Conservation (phyloP, 2,888 invertebrate species). For the Drosophila prolongata region DNA sequence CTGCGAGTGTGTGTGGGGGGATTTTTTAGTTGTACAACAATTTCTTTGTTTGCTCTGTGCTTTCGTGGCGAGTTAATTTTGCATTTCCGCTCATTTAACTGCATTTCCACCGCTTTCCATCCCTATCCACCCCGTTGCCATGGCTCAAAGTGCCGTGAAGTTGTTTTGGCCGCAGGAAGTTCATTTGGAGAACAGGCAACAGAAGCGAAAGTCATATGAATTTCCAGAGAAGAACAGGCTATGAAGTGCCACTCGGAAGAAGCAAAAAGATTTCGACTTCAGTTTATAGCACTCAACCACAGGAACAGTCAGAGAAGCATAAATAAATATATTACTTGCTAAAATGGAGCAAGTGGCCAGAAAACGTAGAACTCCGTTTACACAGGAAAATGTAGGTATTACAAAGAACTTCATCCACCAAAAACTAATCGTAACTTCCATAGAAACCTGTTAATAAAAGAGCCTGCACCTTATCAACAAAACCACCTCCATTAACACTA, state of each 20-base stretch:
- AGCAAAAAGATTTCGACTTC: not conserved
- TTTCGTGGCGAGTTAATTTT: constrained; percentile 79
- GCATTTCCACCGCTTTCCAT: constrained; percentile 45
- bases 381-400: not conserved
- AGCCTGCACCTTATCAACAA: not conserved
- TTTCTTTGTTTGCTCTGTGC: constrained; percentile 76
- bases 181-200: constrained; percentile 59
- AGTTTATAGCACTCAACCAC: not conserved
- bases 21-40: constrained; percentile 66
- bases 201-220: constrained; percentile 51
- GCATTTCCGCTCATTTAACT: constrained; percentile 80
- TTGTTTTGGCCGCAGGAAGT: constrained; percentile 73
- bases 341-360: not conserved
- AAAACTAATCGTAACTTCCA: not conserved
- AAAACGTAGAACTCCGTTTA: not conserved
- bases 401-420: not conserved
- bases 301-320: not conserved
- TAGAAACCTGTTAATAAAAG: not conserved
- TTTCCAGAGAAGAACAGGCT: constrained; percentile 14
- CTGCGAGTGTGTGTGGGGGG: constrained; percentile 26
- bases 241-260: constrained; percentile 14
- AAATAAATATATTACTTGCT: not conserved
- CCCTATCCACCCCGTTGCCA: constrained; percentile 35
- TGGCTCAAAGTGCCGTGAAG: constrained; percentile 72
- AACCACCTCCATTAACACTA: not conserved